These are phyloP conservation scores for Myzus persicae DNA, from an alignment of 1,140 invertebrate species.

Conservation along the genomic window DNA sequence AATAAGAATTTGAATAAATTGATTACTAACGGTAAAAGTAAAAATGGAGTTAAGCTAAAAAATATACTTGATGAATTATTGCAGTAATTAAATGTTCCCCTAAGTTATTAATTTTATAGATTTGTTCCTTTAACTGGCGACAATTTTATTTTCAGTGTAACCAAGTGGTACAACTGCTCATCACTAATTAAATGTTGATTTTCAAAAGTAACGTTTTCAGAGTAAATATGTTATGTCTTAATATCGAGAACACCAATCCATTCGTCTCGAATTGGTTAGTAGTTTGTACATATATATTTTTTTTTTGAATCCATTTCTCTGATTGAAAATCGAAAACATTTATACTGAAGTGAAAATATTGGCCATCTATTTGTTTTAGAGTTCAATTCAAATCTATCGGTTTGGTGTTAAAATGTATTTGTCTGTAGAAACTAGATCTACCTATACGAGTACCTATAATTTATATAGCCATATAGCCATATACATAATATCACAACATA, in stretches of 20 bases:
- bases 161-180: neutral
- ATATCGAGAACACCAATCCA: neutral
- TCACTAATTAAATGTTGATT: neutral
- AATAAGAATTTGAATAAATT: too few species aligned
- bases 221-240: neutral
- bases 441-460: neutral
- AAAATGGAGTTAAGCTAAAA: neutral
- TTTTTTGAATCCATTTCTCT: neutral
- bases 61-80: neutral
- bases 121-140: neutral
- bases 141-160: neutral
- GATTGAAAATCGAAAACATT: neutral
- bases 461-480: too few species aligned
- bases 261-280: too few species aligned
- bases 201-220: neutral
- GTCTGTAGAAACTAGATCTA: too few species aligned
- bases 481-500: neutral
- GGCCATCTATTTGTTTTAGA: neutral
- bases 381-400: neutral
- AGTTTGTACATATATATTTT: too few species aligned
- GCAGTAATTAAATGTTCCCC: too few species aligned
- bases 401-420: neutral
- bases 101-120: neutral
- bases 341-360: neutral
- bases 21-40: too few species aligned